Conservation (phyloP, 2,113 vertebrate genomes). For the Ceyx melanurus region DNA sequence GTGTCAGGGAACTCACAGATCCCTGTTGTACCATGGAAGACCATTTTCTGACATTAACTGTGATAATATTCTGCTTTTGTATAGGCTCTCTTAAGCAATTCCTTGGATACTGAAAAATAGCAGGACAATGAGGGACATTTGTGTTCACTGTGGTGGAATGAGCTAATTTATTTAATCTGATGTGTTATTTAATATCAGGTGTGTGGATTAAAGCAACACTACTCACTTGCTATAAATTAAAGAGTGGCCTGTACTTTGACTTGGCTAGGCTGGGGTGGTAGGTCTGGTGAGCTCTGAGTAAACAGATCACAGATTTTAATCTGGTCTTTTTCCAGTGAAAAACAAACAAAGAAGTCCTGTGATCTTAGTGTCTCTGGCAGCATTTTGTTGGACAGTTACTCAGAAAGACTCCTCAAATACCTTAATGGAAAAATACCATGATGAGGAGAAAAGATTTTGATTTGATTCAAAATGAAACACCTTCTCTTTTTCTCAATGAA, state of each 20-base stretch:
- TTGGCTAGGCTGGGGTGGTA: neutral
- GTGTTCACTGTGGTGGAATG: neutral
- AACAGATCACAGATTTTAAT: neutral
- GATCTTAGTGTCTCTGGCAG: neutral
- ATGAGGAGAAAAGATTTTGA: neutral
- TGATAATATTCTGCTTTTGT: neutral
- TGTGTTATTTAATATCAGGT: neutral
- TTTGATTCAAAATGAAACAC: neutral
- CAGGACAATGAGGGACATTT: neutral
- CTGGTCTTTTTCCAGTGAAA: neutral
- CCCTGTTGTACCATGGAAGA: neutral
- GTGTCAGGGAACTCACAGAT: neutral
- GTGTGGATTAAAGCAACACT: neutral
- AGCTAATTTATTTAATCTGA: neutral
- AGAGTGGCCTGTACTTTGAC: neutral
- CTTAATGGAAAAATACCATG: neutral
- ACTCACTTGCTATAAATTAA: neutral
- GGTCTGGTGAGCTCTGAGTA: neutral
- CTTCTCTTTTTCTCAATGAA: conserved; percentile 21
- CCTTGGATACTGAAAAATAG: neutral
- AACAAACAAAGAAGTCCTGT: neutral
- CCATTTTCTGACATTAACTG: neutral
- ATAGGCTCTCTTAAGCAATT: neutral
- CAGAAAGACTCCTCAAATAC: neutral
- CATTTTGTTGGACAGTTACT: neutral